These are phyloP conservation scores for Volucella inanis DNA, from an alignment of 2,888 invertebrate species.

Conservation along the genomic window DNA sequence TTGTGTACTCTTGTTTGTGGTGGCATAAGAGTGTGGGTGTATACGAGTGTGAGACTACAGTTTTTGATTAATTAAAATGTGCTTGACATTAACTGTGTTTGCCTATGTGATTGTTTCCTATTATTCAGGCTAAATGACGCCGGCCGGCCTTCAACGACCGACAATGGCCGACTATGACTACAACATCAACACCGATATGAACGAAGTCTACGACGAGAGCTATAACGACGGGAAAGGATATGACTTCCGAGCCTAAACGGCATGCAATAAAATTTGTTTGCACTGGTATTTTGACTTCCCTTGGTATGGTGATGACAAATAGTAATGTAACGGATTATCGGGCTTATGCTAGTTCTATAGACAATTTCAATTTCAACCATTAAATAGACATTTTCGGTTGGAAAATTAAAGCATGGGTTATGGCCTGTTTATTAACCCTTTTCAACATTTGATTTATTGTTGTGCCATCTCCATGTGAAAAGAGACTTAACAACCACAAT, in stretches of 20 bases:
- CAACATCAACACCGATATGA: too few species aligned
- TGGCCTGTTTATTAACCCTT: too few species aligned
- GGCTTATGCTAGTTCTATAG: constrained; percentile 27
- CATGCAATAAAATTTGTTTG: constrained; percentile 63
- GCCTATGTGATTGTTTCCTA: constrained; percentile 59
- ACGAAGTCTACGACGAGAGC: too few species aligned
- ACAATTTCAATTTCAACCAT: constrained; percentile 16
- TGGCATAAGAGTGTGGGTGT: constrained; percentile 8
- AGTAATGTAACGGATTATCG: constrained; percentile 47
- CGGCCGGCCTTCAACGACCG: too few species aligned
- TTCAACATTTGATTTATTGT: too few species aligned
- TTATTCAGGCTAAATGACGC: constrained; percentile 16
- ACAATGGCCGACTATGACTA: too few species aligned
- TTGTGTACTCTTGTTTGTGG: too few species aligned
- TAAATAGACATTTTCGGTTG: constrained; percentile 8
- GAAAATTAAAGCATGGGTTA: too few species aligned
- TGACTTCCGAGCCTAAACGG: constrained; percentile 37
- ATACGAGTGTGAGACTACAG: constrained; percentile 47
- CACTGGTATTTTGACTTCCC: constrained; percentile 19
- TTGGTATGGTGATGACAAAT: constrained; percentile 52
- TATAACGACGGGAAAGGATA: constrained; percentile 55
- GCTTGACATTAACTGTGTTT: constrained; percentile 68
- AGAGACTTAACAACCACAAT: too few species aligned
- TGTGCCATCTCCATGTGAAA: too few species aligned
- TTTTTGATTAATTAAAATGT: constrained; percentile 73